A percentile compares a stretch with the other conserved stretches of the same genome.
Evolutionary conservation across 2,888 invertebrate species (phyloP).

Genomic region (Idaea biselata): DNA sequence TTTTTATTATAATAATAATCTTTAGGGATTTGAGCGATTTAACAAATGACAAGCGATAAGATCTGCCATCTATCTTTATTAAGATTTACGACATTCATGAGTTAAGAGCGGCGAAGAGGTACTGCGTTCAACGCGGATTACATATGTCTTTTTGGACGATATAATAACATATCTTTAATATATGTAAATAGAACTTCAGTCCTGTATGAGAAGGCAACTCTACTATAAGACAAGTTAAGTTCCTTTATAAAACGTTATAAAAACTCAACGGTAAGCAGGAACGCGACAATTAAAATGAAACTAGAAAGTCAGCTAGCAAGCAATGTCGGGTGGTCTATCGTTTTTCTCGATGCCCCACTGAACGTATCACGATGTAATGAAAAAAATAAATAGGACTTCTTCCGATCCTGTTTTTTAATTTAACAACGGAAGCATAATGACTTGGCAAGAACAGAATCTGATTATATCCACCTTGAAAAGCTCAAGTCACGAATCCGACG

Average conservation of each 20-base stretch:
- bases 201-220: constrained; percentile 14
- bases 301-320: constrained; percentile 39
- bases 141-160: constrained; percentile 34
- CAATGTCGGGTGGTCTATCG: constrained; percentile 49
- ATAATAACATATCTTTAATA: constrained; percentile 23
- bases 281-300: constrained; percentile 37
- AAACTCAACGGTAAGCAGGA: constrained; percentile 15
- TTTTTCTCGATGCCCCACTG: constrained; percentile 41
- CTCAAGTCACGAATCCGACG: constrained; percentile 42
- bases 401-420: constrained; percentile 64
- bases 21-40: constrained; percentile 42
- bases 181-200: constrained; percentile 27
- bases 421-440: constrained; percentile 75
- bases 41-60: constrained; percentile 35
- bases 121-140: constrained; percentile 47
- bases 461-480: constrained; percentile 58
- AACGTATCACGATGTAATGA: constrained; percentile 43
- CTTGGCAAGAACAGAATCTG: constrained; percentile 67
- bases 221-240: constrained; percentile 6
- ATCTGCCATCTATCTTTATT: constrained; percentile 63
- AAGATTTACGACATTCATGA: constrained; percentile 49
- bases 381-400: constrained; percentile 60
- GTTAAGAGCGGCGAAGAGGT: constrained; percentile 38
- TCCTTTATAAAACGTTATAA: constrained; percentile 16
- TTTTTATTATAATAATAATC: constrained; percentile 44